phyloP scores from a whole-genome alignment of 1,140 invertebrate species.

The Drosophila chauvacae region DNA sequence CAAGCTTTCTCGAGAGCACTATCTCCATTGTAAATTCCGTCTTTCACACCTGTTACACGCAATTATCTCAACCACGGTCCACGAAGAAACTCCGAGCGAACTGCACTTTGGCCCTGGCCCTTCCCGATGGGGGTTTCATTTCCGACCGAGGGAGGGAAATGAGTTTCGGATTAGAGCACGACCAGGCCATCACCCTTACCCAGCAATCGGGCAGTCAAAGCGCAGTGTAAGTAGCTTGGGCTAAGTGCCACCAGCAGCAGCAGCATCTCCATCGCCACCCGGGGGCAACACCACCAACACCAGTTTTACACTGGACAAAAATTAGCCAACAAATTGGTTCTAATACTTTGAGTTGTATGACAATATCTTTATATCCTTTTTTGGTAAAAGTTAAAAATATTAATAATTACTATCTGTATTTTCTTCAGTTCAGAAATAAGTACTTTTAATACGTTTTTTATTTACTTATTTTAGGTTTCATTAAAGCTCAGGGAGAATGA shows the following conservation, averaged over 20 bases:
- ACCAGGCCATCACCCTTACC: slow-evolving; percentile 20
- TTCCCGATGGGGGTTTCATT: slow-evolving; percentile 63
- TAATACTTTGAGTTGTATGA: no score
- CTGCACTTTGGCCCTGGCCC: slow-evolving; percentile 54
- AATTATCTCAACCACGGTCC: slow-evolving; percentile 70
- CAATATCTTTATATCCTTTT: no score
- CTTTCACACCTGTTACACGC: slow-evolving; percentile 83
- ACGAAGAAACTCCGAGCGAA: slow-evolving; percentile 63
- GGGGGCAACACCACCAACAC: slow-evolving; percentile 13
- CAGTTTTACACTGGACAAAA: background rate
- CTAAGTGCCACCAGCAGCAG: slow-evolving; percentile 64
- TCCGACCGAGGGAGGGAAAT: slow-evolving; percentile 71
- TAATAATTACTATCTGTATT: no score
- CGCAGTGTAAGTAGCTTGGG: slow-evolving; percentile 72
- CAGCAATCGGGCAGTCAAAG: slow-evolving; percentile 54
- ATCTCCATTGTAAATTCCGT: slow-evolving; percentile 79
- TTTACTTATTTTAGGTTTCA: no score
- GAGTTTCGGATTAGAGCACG: slow-evolving; percentile 80
- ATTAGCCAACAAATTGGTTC: background rate
- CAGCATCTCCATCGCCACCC: slow-evolving; percentile 24
- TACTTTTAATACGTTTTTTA: no score
- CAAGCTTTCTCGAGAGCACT: slow-evolving; percentile 48
- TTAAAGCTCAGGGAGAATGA: no score
- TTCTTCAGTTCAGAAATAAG: no score
- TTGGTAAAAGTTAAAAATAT: no score